Evolutionary conservation across 2,888 invertebrate genomes (phyloP), one percentile per base, ranked within the genome.

Genomic region (Shargacucullia verbasci): DNA sequence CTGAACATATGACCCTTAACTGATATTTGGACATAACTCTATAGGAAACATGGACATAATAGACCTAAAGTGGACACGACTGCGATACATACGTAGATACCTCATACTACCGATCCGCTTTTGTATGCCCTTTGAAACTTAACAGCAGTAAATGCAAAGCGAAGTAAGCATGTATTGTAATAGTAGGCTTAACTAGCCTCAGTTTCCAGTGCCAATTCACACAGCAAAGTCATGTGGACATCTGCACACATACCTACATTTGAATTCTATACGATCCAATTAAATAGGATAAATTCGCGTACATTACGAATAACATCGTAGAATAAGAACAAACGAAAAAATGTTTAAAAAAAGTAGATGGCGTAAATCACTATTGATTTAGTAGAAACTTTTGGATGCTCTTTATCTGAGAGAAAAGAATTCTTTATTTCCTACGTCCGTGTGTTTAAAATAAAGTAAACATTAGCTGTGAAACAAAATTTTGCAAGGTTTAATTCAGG

Each of bases 401-500:
- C 25, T 14, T 48, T 62, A 37, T 11, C 12, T 25, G 7, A 25
- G 20, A 27, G 29, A 29, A 29, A 20, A 20, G 27, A 61, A 29
- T 41, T 37, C 11, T 44, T 47, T 57, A 38, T 35, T 29, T 14
- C 29, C 29, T 57, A 38, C 38, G 33, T 14, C 29, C 29, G 29
- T 20, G 37, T 37, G 39, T 46, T 46, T 49, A 53, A 62, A 73
- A 55, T 63, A 69, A 70, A 40, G 55, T 59, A 60, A 70, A 70
- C 64, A 70, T 76, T 68, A 73, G 61, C 39, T 66, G 52, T 49
- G 52, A 60, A 61, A 70, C 68, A 65, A 68, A 63, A 70, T 33
- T 58, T 34, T 59, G 46, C 57, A 46, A 45, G 58, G 52, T 72
- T 70, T 73, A 72, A 78, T 78, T 73, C 61, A 59, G 65, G 40